Evolutionary conservation across 2,888 invertebrate species (phyloP).

Genomic region (Escarpia spicata): DNA sequence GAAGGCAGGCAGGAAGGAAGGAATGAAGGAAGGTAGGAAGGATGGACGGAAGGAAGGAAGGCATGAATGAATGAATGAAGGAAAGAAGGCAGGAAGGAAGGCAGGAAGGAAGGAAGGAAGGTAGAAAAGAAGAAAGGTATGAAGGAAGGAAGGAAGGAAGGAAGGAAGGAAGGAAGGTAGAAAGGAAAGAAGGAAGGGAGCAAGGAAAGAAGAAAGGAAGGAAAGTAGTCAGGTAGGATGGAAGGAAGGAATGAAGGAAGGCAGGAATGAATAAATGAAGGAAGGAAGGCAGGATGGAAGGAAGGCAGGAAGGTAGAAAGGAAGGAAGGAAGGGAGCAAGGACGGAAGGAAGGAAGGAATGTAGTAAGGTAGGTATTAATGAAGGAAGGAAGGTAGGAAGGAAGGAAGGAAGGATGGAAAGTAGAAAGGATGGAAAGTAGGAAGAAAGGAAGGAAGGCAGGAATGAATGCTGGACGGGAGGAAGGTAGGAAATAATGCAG

Average conservation of each 20-base stretch:
- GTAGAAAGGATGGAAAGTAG: conserved; percentile 20
- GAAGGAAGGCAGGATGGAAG: not conserved
- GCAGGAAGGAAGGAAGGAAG: conserved; percentile 28
- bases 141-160: conserved; percentile 36
- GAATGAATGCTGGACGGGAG: not conserved
- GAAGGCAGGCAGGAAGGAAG: too few relatives aligned
- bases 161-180: conserved; percentile 40
- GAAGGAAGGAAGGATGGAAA: not conserved
- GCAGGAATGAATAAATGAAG: conserved; percentile 18
- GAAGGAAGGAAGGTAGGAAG: not conserved
- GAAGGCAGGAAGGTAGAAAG: not conserved
- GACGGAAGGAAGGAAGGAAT: conserved; percentile 23
- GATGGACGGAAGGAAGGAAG: too few relatives aligned
- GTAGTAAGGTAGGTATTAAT: not conserved
- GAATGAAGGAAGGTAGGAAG: too few relatives aligned
- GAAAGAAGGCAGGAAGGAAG: conserved; percentile 37
- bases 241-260: conserved; percentile 20
- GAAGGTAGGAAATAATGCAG: not conserved
- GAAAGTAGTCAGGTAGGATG: conserved; percentile 35
- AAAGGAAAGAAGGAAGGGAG: conserved; percentile 41
- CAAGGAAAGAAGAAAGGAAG: conserved; percentile 42
- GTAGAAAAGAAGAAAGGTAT: conserved; percentile 21
- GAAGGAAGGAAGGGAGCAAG: conserved; percentile 23
- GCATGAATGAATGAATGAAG: conserved; percentile 40
- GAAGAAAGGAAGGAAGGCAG: conserved; percentile 27